Conservation (phyloP, 2,888 invertebrate genomes). For the Drosophila colorata region DNA sequence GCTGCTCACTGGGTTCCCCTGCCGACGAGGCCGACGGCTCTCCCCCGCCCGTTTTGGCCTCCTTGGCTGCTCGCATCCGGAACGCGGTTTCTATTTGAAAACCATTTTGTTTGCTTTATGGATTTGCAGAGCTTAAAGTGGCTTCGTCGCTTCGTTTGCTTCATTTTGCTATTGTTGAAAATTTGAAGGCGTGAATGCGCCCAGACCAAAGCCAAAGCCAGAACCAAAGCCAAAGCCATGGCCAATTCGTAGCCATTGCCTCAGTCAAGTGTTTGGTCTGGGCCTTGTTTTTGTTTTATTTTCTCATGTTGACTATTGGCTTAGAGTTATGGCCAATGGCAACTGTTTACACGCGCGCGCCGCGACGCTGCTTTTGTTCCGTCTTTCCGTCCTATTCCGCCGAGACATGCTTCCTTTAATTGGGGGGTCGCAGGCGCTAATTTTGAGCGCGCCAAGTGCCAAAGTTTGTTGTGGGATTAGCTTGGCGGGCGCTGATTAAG, state of each 20-base stretch:
- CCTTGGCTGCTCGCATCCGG: slow-evolving; percentile 24
- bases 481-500: slow-evolving; percentile 36
- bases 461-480: slow-evolving; percentile 59
- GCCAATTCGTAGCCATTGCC: slow-evolving; percentile 5
- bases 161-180: slow-evolving; percentile 80
- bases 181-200: slow-evolving; percentile 71
- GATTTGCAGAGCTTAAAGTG: slow-evolving; percentile 84
- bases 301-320: slow-evolving; percentile 79
- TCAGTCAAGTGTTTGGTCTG: slow-evolving; percentile 62
- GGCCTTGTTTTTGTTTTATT: slow-evolving; percentile 71
- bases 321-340: slow-evolving; percentile 77
- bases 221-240: slow-evolving; percentile 1
- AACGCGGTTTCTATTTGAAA: slow-evolving; percentile 79
- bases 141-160: slow-evolving; percentile 82
- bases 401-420: slow-evolving; percentile 57
- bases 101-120: slow-evolving; percentile 84
- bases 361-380: slow-evolving; percentile 38
- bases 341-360: slow-evolving; percentile 65
- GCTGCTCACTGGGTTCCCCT: slow-evolving; percentile 5
- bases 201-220: slow-evolving; percentile 6
- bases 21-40: neutral
- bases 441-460: slow-evolving; percentile 45
- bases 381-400: slow-evolving; percentile 12
- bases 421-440: slow-evolving; percentile 66
- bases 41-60: neutral